Base-by-base conservation (phyloP, 2,888 invertebrate genomes). In the Urechis unicinctus region DNA sequence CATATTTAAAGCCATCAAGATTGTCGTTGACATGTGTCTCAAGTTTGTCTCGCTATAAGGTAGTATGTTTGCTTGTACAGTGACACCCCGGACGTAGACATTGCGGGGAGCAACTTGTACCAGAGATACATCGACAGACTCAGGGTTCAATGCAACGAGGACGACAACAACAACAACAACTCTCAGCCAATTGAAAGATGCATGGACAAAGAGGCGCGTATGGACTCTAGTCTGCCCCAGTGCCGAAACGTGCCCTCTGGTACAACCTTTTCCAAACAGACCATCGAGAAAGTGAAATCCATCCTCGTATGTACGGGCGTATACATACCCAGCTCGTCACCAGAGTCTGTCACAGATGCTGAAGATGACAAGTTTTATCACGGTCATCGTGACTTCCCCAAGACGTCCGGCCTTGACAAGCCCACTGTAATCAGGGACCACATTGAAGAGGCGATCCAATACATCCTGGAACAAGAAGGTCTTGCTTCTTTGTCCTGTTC, bases 41-140 rank as follows among this genome's bases (percentile, higher is more conserved):
- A n/a, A n/a, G n/a, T n/a, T n/a, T n/a, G n/a, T n/a, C n/a, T n/a
- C n/a, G n/a, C n/a, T n/a, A n/a, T n/a, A n/a, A n/a, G n/a, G n/a
- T n/a, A n/a, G n/a, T n/a, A n/a, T n/a, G n/a, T 36, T 36, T 9
- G 17, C 17, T 44, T 31, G 64, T 66, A 13, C 67, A 78, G 78
- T 22, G 78, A 78, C 61, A 77, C 75, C 54, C 76, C 75, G 0
- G 69, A 71, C 41, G 74, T 73, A 9, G 78, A 78, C 61, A 72
- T 78, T 29, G 71, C 74, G 25, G 78, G 78, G 13, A 71, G 74
- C 41, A 78, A 78, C 57, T 65, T 77, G 26, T 77, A 77, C 61
- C 70, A 77, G 59, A 63, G 72, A 3, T 75, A 69, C 65, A 60
- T 72, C 44, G 61, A 65, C 48, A 49, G 62, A 13, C n/a, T n/a